These are phyloP conservation scores for Rhabdomys dilectus DNA, from an alignment of 2,113 vertebrate genomes.

Conservation along the genomic window DNA sequence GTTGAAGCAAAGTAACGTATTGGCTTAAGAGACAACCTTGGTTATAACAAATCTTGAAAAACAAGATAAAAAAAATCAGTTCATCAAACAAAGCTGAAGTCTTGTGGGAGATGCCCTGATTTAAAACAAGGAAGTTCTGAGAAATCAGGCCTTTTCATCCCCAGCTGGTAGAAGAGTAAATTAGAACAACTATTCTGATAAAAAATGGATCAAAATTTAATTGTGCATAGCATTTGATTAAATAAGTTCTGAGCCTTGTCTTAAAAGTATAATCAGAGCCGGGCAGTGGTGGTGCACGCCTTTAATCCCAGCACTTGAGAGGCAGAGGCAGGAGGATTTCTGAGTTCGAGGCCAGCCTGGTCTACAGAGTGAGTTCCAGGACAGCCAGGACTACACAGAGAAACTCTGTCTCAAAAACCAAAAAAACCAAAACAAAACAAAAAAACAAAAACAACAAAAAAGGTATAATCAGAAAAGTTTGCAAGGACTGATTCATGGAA, in stretches of 20 bases:
- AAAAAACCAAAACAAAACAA: too few relatives aligned
- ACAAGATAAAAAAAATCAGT: background rate
- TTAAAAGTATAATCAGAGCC: background rate
- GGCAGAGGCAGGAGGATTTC: too few relatives aligned
- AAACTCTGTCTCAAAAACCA: too few relatives aligned
- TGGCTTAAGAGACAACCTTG: background rate
- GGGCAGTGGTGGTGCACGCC: too few relatives aligned
- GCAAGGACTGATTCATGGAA: background rate
- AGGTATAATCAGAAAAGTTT: background rate
- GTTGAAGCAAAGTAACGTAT: background rate
- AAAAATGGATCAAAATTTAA: slow-evolving; percentile 12
- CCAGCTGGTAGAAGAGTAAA: background rate
- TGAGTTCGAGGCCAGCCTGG: too few relatives aligned
- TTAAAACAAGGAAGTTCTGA: slow-evolving; percentile 1
- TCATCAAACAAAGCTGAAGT: background rate
- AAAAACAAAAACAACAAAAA: background rate
- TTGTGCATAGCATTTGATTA: slow-evolving; percentile 1
- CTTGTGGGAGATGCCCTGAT: background rate
- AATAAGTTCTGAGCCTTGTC: slow-evolving; percentile 32
- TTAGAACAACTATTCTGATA: slow-evolving; percentile 22
- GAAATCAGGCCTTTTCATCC: slow-evolving; percentile 8
- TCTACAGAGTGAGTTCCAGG: too few relatives aligned
- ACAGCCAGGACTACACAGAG: too few relatives aligned
- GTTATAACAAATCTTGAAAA: background rate
- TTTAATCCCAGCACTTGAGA: too few relatives aligned